phyloP scores from a whole-genome alignment of 2,888 invertebrate genomes.

The Arge pagana region DNA sequence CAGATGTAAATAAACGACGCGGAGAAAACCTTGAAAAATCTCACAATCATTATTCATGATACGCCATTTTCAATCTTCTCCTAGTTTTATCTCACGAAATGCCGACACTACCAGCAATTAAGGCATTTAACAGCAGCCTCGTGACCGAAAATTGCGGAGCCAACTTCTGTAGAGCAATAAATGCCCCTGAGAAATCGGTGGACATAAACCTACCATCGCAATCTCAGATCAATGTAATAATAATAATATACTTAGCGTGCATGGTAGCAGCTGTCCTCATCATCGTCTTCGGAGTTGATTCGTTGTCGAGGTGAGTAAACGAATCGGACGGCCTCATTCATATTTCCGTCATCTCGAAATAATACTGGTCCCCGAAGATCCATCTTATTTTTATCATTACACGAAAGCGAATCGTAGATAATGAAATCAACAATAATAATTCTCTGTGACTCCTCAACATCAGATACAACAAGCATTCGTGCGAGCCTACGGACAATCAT shows the following conservation, averaged over 20 bases:
- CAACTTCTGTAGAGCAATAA: constrained; percentile 71
- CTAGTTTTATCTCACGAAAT: constrained; percentile 52
- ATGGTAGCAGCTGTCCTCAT: constrained; percentile 76
- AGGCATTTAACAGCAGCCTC: constrained; percentile 53
- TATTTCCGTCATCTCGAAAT: too few species aligned
- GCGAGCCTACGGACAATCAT: constrained; percentile 65
- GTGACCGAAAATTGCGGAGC: constrained; percentile 72
- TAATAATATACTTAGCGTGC: constrained; percentile 80
- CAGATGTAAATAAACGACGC: too few species aligned
- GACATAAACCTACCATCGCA: constrained; percentile 75
- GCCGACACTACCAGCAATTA: constrained; percentile 40
- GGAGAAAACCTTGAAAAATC: not conserved
- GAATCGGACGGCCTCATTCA: too few species aligned
- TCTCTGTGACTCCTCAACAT: too few species aligned
- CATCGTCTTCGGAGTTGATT: constrained; percentile 80
- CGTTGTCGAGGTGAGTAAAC: constrained; percentile 74
- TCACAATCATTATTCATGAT: constrained; percentile 23
- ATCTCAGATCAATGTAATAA: constrained; percentile 75
- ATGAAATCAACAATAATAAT: too few species aligned
- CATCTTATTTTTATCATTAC: too few species aligned
- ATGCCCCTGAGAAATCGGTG: constrained; percentile 64
- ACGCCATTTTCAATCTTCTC: constrained; percentile 26
- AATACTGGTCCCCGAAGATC: too few species aligned
- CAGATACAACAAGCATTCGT: constrained; percentile 66
- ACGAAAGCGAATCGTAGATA: too few species aligned